Conservation (phyloP, 2,888 invertebrate genomes). For the Laspeyria flexula region DNA sequence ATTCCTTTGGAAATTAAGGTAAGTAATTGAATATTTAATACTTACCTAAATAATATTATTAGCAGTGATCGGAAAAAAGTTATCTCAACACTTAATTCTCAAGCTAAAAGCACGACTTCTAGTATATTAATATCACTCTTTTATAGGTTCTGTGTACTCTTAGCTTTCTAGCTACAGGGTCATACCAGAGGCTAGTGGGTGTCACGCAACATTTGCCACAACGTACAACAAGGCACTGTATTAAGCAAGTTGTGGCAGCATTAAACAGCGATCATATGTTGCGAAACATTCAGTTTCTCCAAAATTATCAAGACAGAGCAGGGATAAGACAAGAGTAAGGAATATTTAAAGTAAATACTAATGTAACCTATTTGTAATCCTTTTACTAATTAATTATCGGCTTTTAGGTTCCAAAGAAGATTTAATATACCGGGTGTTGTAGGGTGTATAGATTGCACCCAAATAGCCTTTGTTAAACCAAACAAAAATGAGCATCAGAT, state of each 20-base stretch:
- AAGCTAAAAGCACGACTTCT: background rate
- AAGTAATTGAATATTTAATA: background rate
- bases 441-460: too few relatives aligned
- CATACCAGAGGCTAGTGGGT: background rate
- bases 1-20: background rate
- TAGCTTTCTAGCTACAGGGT: background rate
- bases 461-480: too few relatives aligned
- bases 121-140: background rate
- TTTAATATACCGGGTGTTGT: background rate
- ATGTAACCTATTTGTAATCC: too few relatives aligned
- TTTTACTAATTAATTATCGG: background rate
- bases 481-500: too few relatives aligned
- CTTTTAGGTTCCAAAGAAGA: background rate
- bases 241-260: background rate
- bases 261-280: background rate
- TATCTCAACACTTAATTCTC: background rate
- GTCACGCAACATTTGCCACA: background rate
- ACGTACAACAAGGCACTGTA: background rate
- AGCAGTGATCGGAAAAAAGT: background rate
- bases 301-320: background rate
- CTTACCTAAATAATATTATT: background rate
- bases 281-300: background rate
- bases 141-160: background rate
- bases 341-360: too few relatives aligned
- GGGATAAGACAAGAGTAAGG: background rate